A percentile compares a stretch with the other conserved stretches of the same genome.
Conservation (phyloP, 1,140 invertebrate genomes). For the Drosophila fuyamai region DNA sequence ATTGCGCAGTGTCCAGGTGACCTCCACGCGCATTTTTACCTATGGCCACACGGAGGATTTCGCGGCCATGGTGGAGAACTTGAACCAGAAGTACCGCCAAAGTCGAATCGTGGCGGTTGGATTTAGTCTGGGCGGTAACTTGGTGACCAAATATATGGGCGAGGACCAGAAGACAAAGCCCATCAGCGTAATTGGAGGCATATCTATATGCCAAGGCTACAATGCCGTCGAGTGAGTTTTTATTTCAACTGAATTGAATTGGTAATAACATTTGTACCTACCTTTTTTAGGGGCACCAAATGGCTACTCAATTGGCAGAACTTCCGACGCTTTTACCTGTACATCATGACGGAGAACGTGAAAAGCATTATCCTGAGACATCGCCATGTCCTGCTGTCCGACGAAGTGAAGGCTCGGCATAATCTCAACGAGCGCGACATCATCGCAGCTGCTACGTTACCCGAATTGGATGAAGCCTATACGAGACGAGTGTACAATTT, state of each 20-base stretch:
- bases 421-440: conserved; percentile 92
- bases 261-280: neutral
- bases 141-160: conserved; percentile 95
- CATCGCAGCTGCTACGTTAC: conserved; percentile 92
- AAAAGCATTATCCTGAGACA: conserved; percentile 93
- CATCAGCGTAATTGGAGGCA: conserved; percentile 91
- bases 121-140: conserved; percentile 95
- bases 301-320: conserved; percentile 94
- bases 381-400: conserved; percentile 90
- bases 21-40: conserved; percentile 94
- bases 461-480: conserved; percentile 95
- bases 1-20: conserved; percentile 92
- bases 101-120: conserved; percentile 93
- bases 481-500: conserved; percentile 92
- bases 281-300: conserved; percentile 88
- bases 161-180: conserved; percentile 88
- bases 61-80: conserved; percentile 90
- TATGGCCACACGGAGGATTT: conserved; percentile 96
- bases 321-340: conserved; percentile 94
- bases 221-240: conserved; percentile 91
- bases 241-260: neutral
- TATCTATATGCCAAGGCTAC: conserved; percentile 97
- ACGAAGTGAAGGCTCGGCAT: conserved; percentile 89
- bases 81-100: conserved; percentile 89
- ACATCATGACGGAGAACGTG: conserved; percentile 96